Evolutionary conservation across 2,888 invertebrate genomes (phyloP), one percentile per base, ranked within the genome.

Genomic region (Thereva nobilitata): DNA sequence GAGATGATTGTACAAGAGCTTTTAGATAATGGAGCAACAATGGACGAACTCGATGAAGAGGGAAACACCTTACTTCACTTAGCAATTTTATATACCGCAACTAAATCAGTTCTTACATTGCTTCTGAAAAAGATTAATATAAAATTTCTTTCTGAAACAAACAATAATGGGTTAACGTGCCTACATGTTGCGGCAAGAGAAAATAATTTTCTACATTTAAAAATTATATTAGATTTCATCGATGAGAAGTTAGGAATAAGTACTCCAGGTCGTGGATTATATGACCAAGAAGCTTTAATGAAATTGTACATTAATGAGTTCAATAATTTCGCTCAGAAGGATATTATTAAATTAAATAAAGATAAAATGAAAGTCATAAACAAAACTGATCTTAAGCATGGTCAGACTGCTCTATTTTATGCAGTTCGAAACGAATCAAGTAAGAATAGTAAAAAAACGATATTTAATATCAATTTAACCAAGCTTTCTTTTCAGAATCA

Each of bases 131-230:
- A 66, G 3, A 71, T 79, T 3, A 76, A 78, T 47, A 71, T 77
- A 6, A 71, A 75, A 53, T 57, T 76, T 40, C 59, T 80, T 1
- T 66, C 74, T 6, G 66, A 71, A 37, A 70, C 68, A 7, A 80
- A 80, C 42, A 75, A 80, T 66, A 77, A 77, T 64, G 80, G 80
- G 2, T 74, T 78, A 35, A 77, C 79, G 1, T 74, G 75, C 0
- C 40, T 80, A 1, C 80, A 79, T 45, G 61, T 78, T 34, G 79
- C 78, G 0, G 72, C 78, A 1, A 75, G 76, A 1, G 71, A 75
- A 23, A 75, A 78, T 69, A 73, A 75, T 34, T 79, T 72, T 52
- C 59, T 74, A 10, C 70, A 74, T 69, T 76, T 74, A 1, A 80
- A 80, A 68, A 63, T 72, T 1, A 73, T 80, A 4, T 67, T 77